Percentiles rank a stretch among this genome's conserved stretches.
phyloP scores from a whole-genome alignment of 2,888 invertebrate genomes.

The Sussaba pulchella region DNA sequence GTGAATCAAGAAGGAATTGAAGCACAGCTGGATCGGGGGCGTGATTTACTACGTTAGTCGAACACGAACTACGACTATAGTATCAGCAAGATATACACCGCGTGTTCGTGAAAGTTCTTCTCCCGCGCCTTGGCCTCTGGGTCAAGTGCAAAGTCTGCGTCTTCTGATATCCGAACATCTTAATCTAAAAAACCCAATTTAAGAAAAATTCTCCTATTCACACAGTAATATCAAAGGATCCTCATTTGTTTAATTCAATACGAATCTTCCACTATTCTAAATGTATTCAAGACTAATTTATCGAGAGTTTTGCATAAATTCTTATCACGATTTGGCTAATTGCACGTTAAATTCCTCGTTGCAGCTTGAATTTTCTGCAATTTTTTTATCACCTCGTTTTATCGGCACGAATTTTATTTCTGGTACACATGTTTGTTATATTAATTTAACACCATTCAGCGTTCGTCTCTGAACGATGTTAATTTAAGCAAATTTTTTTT shows the following conservation, averaged over 20 bases:
- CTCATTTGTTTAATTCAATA: not conserved
- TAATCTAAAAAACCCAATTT: not conserved
- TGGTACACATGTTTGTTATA: conserved; percentile 1
- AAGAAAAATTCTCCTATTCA: conserved; percentile 1
- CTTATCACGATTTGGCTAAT: not conserved
- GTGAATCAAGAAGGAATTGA: conserved; percentile 63
- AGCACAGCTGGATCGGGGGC: conserved; percentile 59
- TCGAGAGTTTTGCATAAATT: not conserved
- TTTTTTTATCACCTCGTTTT: not conserved
- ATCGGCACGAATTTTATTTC: not conserved
- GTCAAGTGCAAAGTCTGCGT: conserved; percentile 29
- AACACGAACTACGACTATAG: conserved; percentile 52
- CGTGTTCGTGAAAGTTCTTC: conserved; percentile 44
- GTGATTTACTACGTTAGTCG: conserved; percentile 61
- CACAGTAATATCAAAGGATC: not conserved
- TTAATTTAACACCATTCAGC: conserved; percentile 2
- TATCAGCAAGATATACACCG: conserved; percentile 38
- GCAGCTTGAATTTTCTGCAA: not conserved
- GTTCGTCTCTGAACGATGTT: conserved; percentile 6
- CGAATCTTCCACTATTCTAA: no score
- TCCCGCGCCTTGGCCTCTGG: conserved; percentile 48
- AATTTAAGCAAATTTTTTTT: not conserved
- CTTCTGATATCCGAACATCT: conserved; percentile 21
- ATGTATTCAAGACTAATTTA: no score
- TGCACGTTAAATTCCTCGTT: not conserved